Evolutionary conservation across 2,113 vertebrate genomes (phyloP).

Genomic region (Ceuthmochares aereus): DNA sequence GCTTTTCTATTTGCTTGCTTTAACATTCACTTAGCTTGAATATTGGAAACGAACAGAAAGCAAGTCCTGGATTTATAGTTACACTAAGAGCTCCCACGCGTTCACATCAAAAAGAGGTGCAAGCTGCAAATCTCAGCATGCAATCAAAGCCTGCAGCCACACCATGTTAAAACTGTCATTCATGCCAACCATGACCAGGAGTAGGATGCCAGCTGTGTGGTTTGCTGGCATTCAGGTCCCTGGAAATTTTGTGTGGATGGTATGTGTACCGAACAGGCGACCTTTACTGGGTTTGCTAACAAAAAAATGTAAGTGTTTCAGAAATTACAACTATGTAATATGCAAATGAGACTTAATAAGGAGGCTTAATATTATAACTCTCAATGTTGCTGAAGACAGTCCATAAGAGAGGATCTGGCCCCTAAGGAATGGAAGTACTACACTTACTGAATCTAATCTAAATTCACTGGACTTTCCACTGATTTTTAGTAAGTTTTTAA

Average conservation of each 20-base stretch:
- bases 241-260: neutral
- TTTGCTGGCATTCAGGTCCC: neutral
- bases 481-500: neutral
- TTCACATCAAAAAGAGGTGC: neutral
- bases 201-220: neutral
- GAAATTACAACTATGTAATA: neutral
- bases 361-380: neutral
- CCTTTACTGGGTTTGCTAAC: neutral
- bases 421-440: neutral
- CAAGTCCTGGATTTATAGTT: neutral
- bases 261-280: neutral
- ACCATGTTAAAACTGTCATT: rapidly evolving
- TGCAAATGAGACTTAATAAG: neutral
- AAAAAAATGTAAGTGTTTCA: neutral
- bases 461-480: neutral
- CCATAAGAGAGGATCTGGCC: neutral
- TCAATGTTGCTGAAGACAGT: neutral
- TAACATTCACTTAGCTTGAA: neutral
- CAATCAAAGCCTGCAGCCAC: neutral
- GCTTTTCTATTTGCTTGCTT: neutral
- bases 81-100: rapidly evolving
- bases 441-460: neutral
- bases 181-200: neutral
- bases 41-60: neutral
- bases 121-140: neutral